Percentiles rank a stretch among this genome's conserved stretches.
Conservation (phyloP, 2,888 invertebrate species). For the Saturnia pavonia region DNA sequence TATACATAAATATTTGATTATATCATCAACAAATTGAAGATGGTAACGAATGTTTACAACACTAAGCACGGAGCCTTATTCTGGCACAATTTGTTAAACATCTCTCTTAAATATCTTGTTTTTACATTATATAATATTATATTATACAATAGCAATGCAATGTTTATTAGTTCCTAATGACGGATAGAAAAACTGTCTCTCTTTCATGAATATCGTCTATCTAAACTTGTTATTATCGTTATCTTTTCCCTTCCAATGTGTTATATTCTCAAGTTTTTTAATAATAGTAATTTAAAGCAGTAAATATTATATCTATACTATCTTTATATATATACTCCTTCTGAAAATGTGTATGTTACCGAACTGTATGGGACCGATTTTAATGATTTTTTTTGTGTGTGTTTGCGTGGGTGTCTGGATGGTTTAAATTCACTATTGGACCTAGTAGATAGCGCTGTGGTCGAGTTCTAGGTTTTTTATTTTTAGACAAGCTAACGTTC, state of each 20-base stretch:
- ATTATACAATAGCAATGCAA: not conserved
- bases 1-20: conserved; percentile 47
- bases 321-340: no score
- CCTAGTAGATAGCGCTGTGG: no score
- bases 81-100: conserved; percentile 3
- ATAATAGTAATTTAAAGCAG: no score
- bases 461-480: no score
- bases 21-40: conserved; percentile 75
- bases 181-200: not conserved
- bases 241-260: not conserved
- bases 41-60: conserved; percentile 47
- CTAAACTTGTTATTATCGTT: not conserved
- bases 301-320: no score
- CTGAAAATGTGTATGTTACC: no score
- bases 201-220: not conserved
- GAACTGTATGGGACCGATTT: no score
- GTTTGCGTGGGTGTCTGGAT: no score
- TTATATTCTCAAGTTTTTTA: not conserved
- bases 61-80: conserved; percentile 20
- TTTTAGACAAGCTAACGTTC: no score
- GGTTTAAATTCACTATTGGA: no score
- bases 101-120: not conserved
- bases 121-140: not conserved
- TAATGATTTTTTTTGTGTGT: no score
- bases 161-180: not conserved